Conservation (phyloP, 1,140 invertebrate species). For the Pseudomyrmex gracilis region DNA sequence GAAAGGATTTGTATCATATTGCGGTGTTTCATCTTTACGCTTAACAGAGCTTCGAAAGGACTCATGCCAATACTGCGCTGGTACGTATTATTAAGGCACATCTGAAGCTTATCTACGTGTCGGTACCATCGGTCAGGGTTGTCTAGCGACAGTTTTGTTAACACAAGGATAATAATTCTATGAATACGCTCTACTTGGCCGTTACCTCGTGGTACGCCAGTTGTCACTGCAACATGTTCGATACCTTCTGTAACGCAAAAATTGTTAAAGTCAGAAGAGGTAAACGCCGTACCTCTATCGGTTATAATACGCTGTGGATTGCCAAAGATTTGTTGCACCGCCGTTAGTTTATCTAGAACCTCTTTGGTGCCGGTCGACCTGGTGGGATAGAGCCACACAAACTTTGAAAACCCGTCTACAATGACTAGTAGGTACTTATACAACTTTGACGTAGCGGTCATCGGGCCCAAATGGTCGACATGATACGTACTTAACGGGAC, state of each 20-base stretch:
- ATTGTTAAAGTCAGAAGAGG: not conserved
- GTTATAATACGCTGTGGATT: not conserved
- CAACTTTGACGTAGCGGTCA: no score
- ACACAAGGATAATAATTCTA: not conserved
- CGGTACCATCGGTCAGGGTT: constrained; percentile 42
- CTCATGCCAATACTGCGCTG: constrained; percentile 2
- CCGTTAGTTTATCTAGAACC: not conserved
- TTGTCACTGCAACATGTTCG: no score
- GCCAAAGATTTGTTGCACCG: not conserved
- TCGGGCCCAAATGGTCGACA: no score
- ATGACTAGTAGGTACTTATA: no score
- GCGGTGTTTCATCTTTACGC: not conserved
- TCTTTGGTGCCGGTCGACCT: not conserved
- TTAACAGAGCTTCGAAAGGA: not conserved
- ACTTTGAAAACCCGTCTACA: no score
- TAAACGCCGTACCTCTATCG: not conserved
- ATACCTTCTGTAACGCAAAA: not conserved
- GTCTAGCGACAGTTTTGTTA: constrained; percentile 24
- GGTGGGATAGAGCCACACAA: not conserved
- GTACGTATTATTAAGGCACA: constrained; percentile 32
- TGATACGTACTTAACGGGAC: no score
- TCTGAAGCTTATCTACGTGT: constrained; percentile 30
- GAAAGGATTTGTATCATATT: not conserved
- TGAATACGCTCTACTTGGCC: not conserved
- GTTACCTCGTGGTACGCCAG: no score